Evolutionary conservation across 2,113 vertebrate genomes (phyloP).

Genomic region (Scopus umbretta): DNA sequence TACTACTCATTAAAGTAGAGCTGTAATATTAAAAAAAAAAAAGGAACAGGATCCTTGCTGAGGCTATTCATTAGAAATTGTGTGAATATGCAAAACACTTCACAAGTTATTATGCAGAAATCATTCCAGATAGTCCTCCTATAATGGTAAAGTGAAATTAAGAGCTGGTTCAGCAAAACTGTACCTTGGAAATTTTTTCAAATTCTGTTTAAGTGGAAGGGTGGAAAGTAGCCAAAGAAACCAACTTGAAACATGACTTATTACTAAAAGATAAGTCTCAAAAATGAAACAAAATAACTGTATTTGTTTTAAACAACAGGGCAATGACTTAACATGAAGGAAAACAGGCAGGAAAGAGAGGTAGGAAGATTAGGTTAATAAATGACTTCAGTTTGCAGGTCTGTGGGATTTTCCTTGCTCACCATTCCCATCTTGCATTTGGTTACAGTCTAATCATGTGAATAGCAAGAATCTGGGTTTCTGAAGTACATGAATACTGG

Average conservation of each 20-base stretch:
- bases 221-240: neutral
- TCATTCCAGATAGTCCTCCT: neutral
- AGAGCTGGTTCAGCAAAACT: neutral
- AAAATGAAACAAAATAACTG: neutral
- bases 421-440: neutral
- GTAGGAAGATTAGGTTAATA: neutral
- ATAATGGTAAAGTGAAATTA: neutral
- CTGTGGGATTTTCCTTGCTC: neutral
- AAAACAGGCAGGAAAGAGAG: neutral
- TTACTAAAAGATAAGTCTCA: neutral
- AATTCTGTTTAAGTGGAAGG: neutral
- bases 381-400: neutral
- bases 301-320: neutral
- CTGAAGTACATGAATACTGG: neutral
- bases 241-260: neutral
- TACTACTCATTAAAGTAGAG: neutral
- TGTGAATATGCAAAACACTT: neutral
- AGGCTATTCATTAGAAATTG: neutral
- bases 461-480: neutral
- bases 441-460: neutral
- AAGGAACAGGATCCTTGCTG: neutral
- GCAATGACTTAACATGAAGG: rapidly evolving
- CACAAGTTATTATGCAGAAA: neutral
- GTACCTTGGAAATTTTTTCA: rapidly evolving
- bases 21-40: neutral